Evolutionary conservation across 2,888 invertebrate genomes (phyloP), one percentile per base, ranked within the genome.

Genomic region (Eurytoma adleriae): DNA sequence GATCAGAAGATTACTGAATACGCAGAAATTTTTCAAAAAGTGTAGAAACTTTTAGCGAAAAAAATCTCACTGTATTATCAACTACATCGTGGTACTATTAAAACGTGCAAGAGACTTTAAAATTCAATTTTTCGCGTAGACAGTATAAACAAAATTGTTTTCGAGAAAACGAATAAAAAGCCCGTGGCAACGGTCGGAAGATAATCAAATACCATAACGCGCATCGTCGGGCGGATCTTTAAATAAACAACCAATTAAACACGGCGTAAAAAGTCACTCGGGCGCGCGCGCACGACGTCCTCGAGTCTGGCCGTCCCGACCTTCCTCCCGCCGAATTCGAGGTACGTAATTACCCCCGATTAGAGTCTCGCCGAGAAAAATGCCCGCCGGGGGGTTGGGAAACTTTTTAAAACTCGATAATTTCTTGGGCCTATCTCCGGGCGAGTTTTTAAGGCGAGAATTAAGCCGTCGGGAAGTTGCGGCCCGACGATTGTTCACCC

Each of bases 341-440:
- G 30, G 54, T 54, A 54, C 54, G 69, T 79, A 74, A 79, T 79
- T 79, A 74, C 71, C 79, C 67, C 57, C 76, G 80, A 80, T 80
- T 80, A 80, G 71, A 72, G 69, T 64, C 70, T 50, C 40, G 50
- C 70, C 24, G 52, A 61, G 54, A 56, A 64, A 70, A 70, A 71
- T 64, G 30, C 54, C 57, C 48, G n/a, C 59, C 12, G 20, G 40
- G 14, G 50, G 14, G 20, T 50, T 27, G 24, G 16, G 50, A 56
- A 50, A 72, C 67, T 66, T 79, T 79, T 79, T 70, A 70, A 71
- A 75, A 75, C 79, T 75, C 75, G 67, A 79, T 79, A 75, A 79
- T 71, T 79, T 54, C 52, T 61, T 71, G 54, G 27, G 12, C 24
- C 27, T 54, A 18, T 20, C 52, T 20, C 48, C 24, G 5, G 3